Base-by-base conservation (phyloP, 1,140 invertebrate genomes). In the Bombus polaris region DNA sequence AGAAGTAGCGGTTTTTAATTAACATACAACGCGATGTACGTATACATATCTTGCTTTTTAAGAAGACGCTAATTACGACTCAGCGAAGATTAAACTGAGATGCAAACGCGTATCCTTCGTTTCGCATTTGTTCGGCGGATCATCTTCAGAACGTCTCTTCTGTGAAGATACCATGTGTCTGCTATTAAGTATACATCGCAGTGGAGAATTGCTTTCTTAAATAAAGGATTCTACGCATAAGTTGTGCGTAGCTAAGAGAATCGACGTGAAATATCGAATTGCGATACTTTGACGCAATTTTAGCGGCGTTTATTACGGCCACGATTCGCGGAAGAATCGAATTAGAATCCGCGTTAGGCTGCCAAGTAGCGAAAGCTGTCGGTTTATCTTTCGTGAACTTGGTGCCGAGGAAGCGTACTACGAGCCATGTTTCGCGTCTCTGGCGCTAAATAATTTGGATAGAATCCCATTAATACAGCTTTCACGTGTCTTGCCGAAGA, bases 241-340 rank as follows among this genome's bases (percentile, higher is more conserved):
- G 10, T n/a, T 4, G 32, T 6, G 47, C 18, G 18, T 25, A 37
- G 57, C 44, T 10, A 5, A n/a, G 73, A 53, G 39, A 39, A 12
- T 47, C 32, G 62, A 47, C 5, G 28, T 47, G 37, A 28, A 71
- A n/a, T 12, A 71, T 57, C 13, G n/a, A 44, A 68, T 83, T 53
- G 82, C 53, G 8, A 80, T 72, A 72, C 15, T 25, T 28, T 28
- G 25, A 53, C 32, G 47, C 44, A 74, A 59, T 85, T 68, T 75
- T 39, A 57, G 22, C 35, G 25, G 28, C 28, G 28, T 62, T 59
- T 74, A 85, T 85, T 62, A 71, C 42, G 59, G 25, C 47, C 42
- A 42, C 42, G 59, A 62, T 88, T 87, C 87, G 85, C 57, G 76
- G 85, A 88, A 88, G 72, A 79, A 82, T 88, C 74, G 79, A 88